Percentiles rank a stretch among this genome's conserved stretches.
These are phyloP conservation scores for Nephila pilipes DNA, from an alignment of 1,140 invertebrate species.

Conservation along the genomic window DNA sequence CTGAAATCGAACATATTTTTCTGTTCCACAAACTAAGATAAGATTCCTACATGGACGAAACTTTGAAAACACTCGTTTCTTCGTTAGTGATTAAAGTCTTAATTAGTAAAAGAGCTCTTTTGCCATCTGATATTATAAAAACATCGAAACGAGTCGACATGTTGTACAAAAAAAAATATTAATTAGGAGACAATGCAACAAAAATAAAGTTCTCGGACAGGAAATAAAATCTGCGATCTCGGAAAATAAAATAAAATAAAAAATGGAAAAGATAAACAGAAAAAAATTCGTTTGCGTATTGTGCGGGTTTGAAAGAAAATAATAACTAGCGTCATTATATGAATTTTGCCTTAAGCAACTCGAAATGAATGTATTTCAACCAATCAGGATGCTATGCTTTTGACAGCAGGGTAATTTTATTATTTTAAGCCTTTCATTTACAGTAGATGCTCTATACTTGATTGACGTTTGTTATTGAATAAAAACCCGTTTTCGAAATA, in stretches of 20 bases:
- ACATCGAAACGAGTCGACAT: neutral
- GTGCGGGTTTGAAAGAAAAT: conserved; percentile 6
- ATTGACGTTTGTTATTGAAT: conserved; percentile 61
- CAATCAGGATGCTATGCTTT: conserved; percentile 19
- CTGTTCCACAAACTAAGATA: neutral
- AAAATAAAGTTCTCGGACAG: conserved; percentile 2
- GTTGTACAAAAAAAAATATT: neutral
- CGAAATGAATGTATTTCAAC: conserved; percentile 21
- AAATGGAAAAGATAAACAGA: neutral
- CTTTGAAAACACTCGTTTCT: conserved; percentile 15
- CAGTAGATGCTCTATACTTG: conserved; percentile 18
- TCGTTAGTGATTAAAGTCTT: conserved; percentile 35
- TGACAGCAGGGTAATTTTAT: conserved; percentile 61
- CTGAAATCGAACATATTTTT: neutral
- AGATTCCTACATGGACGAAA: neutral
- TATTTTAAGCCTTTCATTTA: conserved; percentile 51
- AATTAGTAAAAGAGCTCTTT: conserved; percentile 27
- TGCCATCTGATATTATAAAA: conserved; percentile 29
- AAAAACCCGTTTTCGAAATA: conserved; percentile 44
- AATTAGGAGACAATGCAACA: neutral
- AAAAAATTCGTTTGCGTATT: conserved; percentile 18
- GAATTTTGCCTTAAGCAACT: conserved; percentile 16
- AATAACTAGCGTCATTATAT: conserved; percentile 56
- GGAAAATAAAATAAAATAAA: neutral
- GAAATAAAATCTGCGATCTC: conserved; percentile 21